These are phyloP conservation scores for Florisuga fusca DNA, from an alignment of 2,797 vertebrate species.

Conservation along the genomic window DNA sequence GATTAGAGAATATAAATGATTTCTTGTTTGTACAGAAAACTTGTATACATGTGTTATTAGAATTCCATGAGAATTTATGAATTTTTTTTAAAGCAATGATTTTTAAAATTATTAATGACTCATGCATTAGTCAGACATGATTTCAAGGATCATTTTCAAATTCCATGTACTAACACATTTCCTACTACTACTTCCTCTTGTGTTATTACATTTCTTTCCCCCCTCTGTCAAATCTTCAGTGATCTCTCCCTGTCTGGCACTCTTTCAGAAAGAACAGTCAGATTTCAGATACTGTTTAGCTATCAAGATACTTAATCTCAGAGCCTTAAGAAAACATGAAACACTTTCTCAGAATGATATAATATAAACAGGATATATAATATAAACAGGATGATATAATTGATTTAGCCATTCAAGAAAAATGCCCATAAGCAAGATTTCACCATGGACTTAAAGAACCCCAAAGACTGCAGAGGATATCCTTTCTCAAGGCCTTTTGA, in stretches of 20 bases:
- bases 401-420: background rate
- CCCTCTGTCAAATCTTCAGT: background rate
- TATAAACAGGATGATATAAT: accelerated
- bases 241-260: background rate
- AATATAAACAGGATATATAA: too few relatives aligned
- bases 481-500: background rate
- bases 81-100: background rate
- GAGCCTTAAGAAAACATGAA: background rate
- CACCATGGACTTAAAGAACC: accelerated
- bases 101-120: constrained; percentile 12
- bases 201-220: background rate
- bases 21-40: background rate
- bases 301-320: background rate
- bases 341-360: background rate
- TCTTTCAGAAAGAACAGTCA: background rate
- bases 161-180: background rate
- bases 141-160: background rate
- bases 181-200: background rate
- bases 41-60: background rate
- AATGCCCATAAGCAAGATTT: background rate
- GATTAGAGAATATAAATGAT: background rate
- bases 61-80: background rate
- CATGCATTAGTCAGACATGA: background rate
- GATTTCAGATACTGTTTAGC: background rate
- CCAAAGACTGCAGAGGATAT: background rate